These are phyloP conservation scores for Atrichornis clamosus DNA, from an alignment of 2,113 vertebrate genomes.

Conservation along the genomic window DNA sequence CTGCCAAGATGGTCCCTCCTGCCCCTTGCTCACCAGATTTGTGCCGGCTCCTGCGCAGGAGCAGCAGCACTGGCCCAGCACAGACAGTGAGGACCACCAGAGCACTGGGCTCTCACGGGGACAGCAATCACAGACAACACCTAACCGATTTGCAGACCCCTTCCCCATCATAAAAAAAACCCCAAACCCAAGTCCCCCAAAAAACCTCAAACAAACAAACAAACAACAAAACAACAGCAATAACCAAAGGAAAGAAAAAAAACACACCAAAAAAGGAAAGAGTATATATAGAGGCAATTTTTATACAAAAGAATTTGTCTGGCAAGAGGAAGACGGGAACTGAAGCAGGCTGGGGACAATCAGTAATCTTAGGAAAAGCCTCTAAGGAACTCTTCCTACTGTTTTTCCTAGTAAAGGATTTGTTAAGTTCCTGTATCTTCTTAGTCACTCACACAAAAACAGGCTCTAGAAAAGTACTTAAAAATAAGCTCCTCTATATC, in stretches of 20 bases:
- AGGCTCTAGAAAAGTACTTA: background rate
- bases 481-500: background rate
- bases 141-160: background rate
- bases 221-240: background rate
- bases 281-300: accelerated
- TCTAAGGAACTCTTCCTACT: background rate
- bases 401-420: background rate
- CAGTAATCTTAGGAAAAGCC: background rate
- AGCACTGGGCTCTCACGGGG: background rate
- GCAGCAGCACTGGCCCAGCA: background rate
- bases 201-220: background rate
- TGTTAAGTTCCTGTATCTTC: background rate
- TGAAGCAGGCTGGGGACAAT: background rate
- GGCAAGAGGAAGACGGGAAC: background rate
- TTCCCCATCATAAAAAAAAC: accelerated
- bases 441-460: background rate
- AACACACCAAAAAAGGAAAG: background rate
- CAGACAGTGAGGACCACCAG: background rate
- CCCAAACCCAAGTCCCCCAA: background rate
- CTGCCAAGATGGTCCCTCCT: background rate
- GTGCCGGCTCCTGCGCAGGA: accelerated
- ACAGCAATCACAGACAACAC: background rate
- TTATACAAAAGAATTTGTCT: background rate
- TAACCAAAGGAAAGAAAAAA: background rate
- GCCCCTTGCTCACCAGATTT: background rate